These are phyloP conservation scores for Gallinago media DNA, from an alignment of 2,113 vertebrate species.

Conservation along the genomic window DNA sequence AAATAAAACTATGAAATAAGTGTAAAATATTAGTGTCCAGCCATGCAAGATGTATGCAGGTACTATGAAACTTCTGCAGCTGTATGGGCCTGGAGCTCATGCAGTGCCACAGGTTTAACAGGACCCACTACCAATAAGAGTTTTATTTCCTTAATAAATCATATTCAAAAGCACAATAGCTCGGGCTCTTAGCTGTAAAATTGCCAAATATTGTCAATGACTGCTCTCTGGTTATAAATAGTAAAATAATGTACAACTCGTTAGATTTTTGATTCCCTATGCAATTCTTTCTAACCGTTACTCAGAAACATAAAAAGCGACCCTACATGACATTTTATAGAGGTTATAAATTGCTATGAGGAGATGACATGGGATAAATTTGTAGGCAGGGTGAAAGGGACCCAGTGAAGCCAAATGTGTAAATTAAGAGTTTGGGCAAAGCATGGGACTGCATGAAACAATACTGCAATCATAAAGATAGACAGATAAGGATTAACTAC, in stretches of 20 bases:
- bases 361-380: conserved; percentile 86
- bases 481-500: conserved; percentile 25
- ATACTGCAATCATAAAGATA: conserved; percentile 65
- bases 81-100: conserved; percentile 69
- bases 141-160: conserved; percentile 90
- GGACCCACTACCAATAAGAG: conserved; percentile 77
- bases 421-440: conserved; percentile 75
- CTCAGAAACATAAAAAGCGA: conserved; percentile 81
- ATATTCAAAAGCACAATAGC: conserved; percentile 86
- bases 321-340: conserved; percentile 82
- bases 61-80: conserved; percentile 75
- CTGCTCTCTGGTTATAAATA: conserved; percentile 83
- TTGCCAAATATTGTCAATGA: conserved; percentile 85
- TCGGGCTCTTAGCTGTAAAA: conserved; percentile 80
- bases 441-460: conserved; percentile 65
- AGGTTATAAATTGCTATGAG: conserved; percentile 83
- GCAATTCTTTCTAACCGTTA: conserved; percentile 81
- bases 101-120: conserved; percentile 73
- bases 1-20: conserved; percentile 85
- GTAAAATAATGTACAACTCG: conserved; percentile 83
- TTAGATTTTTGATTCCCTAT: conserved; percentile 83
- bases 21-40: conserved; percentile 85
- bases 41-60: conserved; percentile 75
- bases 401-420: conserved; percentile 75
- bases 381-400: conserved; percentile 77